Evolutionary conservation across 2,113 vertebrate genomes (phyloP), one percentile per base, ranked within the genome.

Genomic region (Vicugna pacos): DNA sequence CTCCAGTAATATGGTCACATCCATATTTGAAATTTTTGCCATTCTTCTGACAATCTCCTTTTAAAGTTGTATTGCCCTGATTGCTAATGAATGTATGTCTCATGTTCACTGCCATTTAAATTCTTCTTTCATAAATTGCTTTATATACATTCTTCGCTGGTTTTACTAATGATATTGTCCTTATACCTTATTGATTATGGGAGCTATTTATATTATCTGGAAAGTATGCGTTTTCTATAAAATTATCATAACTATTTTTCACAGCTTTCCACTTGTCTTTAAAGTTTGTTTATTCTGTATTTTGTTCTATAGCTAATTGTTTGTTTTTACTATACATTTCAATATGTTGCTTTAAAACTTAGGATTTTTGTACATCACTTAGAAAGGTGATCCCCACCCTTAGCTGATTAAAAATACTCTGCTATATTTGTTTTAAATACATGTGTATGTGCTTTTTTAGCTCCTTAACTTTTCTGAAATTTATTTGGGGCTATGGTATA

Each of bases 341-440:
- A 62, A 52, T 79, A 64, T 54, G 58, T 86, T 79, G 56, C 52
- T 85, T 77, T 42, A 70, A 72, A 80, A 12, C 11, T 95, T 79
- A 17, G 52, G 50, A 77, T 60, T 70, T 94, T 85, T 62, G 54
- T 52, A 77, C 26, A 70, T 62, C 79, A 80, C 15, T 79, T 86
- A 20, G 32, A 84, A 77, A n/a, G 32, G 8, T 48, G 67, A 83
- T 38, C 32, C 32, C 48, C 54, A 30, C 15, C 46, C 4, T 35
- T 38, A 94, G 60, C 38, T 77, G 46, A 46, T 69, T 69, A 83
- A 90, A 94, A 94, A 52, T 84, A 84, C 69, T 52, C 52, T 67
- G 38, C 17, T 76, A 16, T 79, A 42, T 60, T 84, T 94, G 16
- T 88, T 73, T 89, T n/a, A 84, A 42, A 70, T 85, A 42, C 15